Conservation (phyloP, 2,113 vertebrate species). For the Scatophagus argus region DNA sequence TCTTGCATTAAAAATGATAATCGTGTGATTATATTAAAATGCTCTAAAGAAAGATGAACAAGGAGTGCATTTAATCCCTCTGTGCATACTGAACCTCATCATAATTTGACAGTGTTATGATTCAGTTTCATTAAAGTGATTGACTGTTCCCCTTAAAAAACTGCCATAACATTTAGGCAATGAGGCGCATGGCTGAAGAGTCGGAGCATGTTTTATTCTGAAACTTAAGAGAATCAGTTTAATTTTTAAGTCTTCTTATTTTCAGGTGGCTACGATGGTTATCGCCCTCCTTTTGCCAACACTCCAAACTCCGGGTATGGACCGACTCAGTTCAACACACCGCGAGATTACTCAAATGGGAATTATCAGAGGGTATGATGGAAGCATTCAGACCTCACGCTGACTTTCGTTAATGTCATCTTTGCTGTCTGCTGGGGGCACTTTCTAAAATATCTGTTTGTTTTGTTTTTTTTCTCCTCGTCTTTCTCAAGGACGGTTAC, state of each 20-base stretch:
- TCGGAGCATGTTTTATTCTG: background rate
- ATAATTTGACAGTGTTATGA: background rate
- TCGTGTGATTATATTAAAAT: background rate
- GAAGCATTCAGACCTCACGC: background rate
- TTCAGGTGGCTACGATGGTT: constrained; percentile 94
- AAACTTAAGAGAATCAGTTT: background rate
- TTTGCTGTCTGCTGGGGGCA: background rate
- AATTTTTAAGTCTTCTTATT: constrained; percentile 15
- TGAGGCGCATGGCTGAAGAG: background rate
- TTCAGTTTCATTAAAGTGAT: no score
- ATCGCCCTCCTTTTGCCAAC: constrained; percentile 93
- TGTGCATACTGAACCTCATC: background rate
- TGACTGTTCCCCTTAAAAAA: no score
- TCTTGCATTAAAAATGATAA: no score
- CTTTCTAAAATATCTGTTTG: constrained; percentile 38
- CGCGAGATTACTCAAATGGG: constrained; percentile 93
- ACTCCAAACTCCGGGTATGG: constrained; percentile 95
- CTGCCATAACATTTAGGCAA: background rate
- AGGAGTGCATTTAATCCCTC: background rate
- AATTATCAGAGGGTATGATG: constrained; percentile 93
- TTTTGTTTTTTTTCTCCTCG: background rate
- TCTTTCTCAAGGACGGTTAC: constrained; percentile 92
- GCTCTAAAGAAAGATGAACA: background rate
- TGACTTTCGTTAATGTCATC: background rate
- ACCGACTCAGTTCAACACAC: constrained; percentile 93